Evolutionary conservation across 2,888 invertebrate genomes (phyloP).

Genomic region (Microplitis deprimator): DNA sequence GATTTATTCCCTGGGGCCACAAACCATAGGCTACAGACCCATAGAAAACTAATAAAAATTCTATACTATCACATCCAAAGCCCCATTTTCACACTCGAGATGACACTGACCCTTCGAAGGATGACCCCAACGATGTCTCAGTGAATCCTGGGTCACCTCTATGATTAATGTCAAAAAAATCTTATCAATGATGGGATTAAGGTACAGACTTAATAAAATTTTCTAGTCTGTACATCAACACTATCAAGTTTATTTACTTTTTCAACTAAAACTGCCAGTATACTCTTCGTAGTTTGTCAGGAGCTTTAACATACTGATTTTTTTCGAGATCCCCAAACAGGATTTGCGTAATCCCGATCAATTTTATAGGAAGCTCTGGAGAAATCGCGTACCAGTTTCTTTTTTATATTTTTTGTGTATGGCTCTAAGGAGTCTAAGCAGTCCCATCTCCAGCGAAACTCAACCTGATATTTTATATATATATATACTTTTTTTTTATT

Average conservation of each 20-base stretch:
- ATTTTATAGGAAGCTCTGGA: slow-evolving; percentile 59
- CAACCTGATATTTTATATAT: slow-evolving; percentile 28
- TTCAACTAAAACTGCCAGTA: too few species aligned
- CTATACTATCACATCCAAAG: slow-evolving; percentile 44
- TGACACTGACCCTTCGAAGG: slow-evolving; percentile 60
- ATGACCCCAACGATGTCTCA: slow-evolving; percentile 53
- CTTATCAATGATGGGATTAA: slow-evolving; percentile 43
- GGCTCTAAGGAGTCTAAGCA: neutral
- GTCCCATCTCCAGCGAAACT: neutral
- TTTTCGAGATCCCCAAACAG: slow-evolving; percentile 52
- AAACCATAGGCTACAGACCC: slow-evolving; percentile 4
- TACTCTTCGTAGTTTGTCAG: neutral
- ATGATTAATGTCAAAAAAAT: slow-evolving; percentile 47
- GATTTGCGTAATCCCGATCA: slow-evolving; percentile 70
- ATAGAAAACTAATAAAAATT: neutral
- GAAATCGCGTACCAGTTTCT: neutral
- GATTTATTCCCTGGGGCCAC: slow-evolving; percentile 50
- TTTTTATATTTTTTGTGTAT: too few species aligned
- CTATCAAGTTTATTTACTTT: too few species aligned
- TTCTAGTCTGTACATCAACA: neutral
- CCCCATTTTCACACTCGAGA: slow-evolving; percentile 68
- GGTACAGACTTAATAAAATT: neutral
- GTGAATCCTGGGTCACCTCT: slow-evolving; percentile 10
- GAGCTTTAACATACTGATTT: neutral
- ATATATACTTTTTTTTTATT: slow-evolving; percentile 38